These are phyloP conservation scores for Hippocampus zosterae DNA, from an alignment of 2,113 vertebrate species.

Conservation along the genomic window DNA sequence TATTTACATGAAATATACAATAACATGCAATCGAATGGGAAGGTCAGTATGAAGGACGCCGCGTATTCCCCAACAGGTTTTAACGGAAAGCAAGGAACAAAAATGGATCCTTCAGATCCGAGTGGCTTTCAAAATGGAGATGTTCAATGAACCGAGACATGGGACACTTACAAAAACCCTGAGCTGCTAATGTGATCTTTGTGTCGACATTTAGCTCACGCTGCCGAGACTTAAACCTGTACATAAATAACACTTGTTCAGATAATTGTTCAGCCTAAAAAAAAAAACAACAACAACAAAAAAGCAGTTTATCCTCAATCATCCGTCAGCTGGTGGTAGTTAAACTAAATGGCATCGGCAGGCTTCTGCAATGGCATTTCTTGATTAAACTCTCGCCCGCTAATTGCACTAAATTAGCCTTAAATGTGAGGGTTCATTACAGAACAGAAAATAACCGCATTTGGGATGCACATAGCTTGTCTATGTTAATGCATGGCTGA, in stretches of 20 bases:
- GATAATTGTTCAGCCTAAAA: slow-evolving; percentile 23
- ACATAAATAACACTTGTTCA: slow-evolving; percentile 29
- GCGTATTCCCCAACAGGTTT: slow-evolving; percentile 13
- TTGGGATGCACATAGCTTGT: slow-evolving; percentile 6
- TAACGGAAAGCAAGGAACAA: slow-evolving; percentile 6
- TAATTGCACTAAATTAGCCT: slow-evolving; percentile 25
- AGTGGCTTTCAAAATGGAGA: not conserved
- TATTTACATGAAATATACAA: slow-evolving; percentile 52
- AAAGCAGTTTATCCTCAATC: slow-evolving; percentile 25
- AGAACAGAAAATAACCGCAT: slow-evolving; percentile 4
- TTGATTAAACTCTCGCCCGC: slow-evolving; percentile 20
- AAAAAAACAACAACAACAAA: not conserved
- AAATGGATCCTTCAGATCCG: not conserved
- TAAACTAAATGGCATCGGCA: slow-evolving; percentile 31
- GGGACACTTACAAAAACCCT: slow-evolving; percentile 16
- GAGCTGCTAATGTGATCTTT: slow-evolving; percentile 21
- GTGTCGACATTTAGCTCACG: slow-evolving; percentile 47
- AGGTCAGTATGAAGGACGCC: slow-evolving; percentile 4
- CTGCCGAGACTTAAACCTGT: slow-evolving; percentile 15
- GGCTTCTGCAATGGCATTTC: slow-evolving; percentile 24
- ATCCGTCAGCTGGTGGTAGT: slow-evolving; percentile 21
- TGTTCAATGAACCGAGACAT: not conserved
- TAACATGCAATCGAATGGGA: slow-evolving; percentile 18
- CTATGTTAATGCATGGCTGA: slow-evolving; percentile 5
- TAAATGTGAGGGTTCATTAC: slow-evolving; percentile 7